Evolutionary conservation across 2,888 invertebrate species (phyloP).

Genomic region (Mythimna lalbum): DNA sequence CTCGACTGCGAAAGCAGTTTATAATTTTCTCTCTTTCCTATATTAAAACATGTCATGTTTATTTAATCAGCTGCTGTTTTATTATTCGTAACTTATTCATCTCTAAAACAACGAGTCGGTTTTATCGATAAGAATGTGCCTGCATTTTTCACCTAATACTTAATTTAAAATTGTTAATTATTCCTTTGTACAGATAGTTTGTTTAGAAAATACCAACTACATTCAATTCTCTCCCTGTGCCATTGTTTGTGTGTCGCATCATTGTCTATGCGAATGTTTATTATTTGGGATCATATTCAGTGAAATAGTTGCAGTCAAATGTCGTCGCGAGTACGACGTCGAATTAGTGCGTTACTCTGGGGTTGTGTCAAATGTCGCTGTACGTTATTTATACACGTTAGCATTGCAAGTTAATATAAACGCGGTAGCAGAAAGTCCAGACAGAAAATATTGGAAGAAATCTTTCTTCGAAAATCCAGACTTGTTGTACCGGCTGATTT

Average conservation of each 20-base stretch:
- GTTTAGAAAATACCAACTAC: constrained; percentile 24
- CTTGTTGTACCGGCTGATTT: neutral
- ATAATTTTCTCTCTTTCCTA: neutral
- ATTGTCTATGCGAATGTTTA: constrained; percentile 59
- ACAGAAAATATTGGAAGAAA: constrained; percentile 2
- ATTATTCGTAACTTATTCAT: neutral
- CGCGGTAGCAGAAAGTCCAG: constrained; percentile 36
- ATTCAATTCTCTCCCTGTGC: constrained; percentile 37
- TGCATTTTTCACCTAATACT: constrained; percentile 1
- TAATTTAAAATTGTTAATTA: constrained; percentile 40
- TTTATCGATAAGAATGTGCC: neutral
- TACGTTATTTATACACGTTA: constrained; percentile 69
- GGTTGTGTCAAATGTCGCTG: constrained; percentile 67
- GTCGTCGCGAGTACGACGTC: constrained; percentile 39
- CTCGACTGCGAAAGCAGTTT: neutral
- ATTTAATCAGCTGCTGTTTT: neutral
- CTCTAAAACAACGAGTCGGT: neutral
- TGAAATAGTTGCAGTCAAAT: constrained; percentile 38
- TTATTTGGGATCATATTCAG: constrained; percentile 40
- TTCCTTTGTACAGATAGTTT: constrained; percentile 49
- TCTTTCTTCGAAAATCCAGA: neutral
- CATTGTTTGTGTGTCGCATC: constrained; percentile 54
- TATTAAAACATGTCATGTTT: neutral
- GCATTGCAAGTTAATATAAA: constrained; percentile 61
- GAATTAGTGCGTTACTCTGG: constrained; percentile 38